Base-by-base conservation (phyloP, 2,888 invertebrate species). In the Drosophila nr. perissopoda region DNA sequence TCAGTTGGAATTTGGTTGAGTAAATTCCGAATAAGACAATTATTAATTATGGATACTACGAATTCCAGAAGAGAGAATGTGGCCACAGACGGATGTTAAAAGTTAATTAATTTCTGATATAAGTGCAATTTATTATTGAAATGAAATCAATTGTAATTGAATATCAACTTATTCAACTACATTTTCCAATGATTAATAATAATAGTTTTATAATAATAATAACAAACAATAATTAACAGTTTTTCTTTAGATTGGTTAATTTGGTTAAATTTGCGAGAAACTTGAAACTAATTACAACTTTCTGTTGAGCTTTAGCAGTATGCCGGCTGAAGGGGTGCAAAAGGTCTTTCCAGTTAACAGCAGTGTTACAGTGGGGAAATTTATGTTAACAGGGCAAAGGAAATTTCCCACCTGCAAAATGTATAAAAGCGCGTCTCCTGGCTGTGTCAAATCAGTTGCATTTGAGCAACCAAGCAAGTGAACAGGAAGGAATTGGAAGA, bases 361-460 rank as follows among this genome's bases (percentile, higher is more conserved):
- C 36, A 2, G 38, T 27, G n/a, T 73, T 49, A 62, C 68, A 73
- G 73, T 13, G 2, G 70, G 80, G 80, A 77, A 63, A 79, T 80
- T 76, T 34, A 0, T 16, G n/a, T 25, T 25, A 71, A 78, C 71
- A 76, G 76, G 10, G 7, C 10, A 29, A 10, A 6, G 25, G 53
- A 75, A 75, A 80, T 77, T 29, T 79, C 70, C 77, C 56, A 21
- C 7, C 0, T 7, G 13, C n/a, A 62, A n/a, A 34, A 18, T 25
- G 63, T 58, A 91, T 91, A 89, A 90, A 52, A 75, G 31, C 34
- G 58, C 60, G 10, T 16, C 27, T 5, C 52, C 52, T 25, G 53
- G n/a, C 69, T 27, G 33, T 38, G 48, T 68, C n/a, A 16, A 75
- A 65, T 70, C 82, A 90, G 89, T 90, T 81, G 78, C 82, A 16